Conservation (phyloP, 2,113 vertebrate genomes). For the Syngnathoides biaculeatus region DNA sequence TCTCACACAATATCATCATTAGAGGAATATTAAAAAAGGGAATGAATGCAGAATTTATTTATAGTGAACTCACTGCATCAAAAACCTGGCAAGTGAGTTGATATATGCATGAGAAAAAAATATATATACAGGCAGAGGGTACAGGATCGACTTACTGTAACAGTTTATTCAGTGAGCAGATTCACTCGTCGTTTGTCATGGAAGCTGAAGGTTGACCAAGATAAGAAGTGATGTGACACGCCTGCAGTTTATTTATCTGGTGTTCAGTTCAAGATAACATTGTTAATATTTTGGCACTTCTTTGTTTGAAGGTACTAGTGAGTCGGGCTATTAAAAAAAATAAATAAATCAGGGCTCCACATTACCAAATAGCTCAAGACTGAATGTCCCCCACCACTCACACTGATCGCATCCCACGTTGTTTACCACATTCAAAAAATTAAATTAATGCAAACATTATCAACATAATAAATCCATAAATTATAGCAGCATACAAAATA, state of each 20-base stretch:
- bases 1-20: slow-evolving; percentile 31
- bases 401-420: no score
- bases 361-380: neutral
- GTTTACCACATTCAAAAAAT: no score
- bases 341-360: neutral
- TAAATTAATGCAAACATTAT: no score
- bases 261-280: slow-evolving; percentile 14
- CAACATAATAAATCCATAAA: no score
- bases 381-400: no score
- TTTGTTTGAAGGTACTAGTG: neutral
- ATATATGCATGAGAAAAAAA: slow-evolving; percentile 31
- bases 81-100: slow-evolving; percentile 30
- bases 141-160: neutral
- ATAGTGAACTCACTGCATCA: slow-evolving; percentile 26
- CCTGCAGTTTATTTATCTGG: slow-evolving; percentile 18
- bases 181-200: slow-evolving; percentile 15
- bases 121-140: slow-evolving; percentile 6
- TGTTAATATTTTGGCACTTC: neutral
- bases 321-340: neutral
- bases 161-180: slow-evolving; percentile 11
- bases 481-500: no score
- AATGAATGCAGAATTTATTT: slow-evolving; percentile 32
- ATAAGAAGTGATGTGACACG: slow-evolving; percentile 1
- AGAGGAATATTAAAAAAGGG: slow-evolving; percentile 16
- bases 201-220: slow-evolving; percentile 25